Conservation (phyloP, 1,140 invertebrate species). For the Trichonephila clavata region DNA sequence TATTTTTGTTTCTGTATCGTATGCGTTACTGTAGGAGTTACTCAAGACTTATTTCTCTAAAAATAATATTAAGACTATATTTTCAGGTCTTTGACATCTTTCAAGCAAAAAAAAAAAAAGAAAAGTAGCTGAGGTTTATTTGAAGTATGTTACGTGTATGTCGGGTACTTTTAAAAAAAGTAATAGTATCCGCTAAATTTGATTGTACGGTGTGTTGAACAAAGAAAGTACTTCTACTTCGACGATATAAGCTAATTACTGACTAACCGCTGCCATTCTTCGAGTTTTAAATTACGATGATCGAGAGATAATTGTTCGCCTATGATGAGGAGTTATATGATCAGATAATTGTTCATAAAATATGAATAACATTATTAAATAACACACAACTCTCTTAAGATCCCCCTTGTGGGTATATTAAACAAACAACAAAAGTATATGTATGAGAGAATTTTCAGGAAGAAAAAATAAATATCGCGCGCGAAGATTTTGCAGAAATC, state of each 20-base stretch:
- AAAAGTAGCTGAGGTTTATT: no score
- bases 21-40: no score
- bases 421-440: not conserved
- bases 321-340: constrained; percentile 45
- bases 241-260: not conserved
- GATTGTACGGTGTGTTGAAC: not conserved
- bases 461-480: not conserved
- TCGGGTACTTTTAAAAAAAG: not conserved
- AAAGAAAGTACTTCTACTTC: not conserved
- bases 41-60: no score
- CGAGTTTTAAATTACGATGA: not conserved
- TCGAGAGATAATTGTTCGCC: constrained; percentile 24
- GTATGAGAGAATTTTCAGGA: not conserved
- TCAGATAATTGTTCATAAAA: constrained; percentile 62
- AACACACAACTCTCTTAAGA: not conserved
- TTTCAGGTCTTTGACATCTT: no score
- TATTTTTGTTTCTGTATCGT: no score
- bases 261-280: not conserved
- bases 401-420: not conserved
- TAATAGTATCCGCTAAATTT: not conserved
- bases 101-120: no score
- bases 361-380: constrained; percentile 36
- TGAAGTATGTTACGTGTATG: no score
- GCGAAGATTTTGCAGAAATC: not conserved
- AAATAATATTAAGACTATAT: no score